Percentiles rank a stretch among this genome's conserved stretches.
phyloP scores from a whole-genome alignment of 1,140 invertebrate species.

The Drosophila orena region DNA sequence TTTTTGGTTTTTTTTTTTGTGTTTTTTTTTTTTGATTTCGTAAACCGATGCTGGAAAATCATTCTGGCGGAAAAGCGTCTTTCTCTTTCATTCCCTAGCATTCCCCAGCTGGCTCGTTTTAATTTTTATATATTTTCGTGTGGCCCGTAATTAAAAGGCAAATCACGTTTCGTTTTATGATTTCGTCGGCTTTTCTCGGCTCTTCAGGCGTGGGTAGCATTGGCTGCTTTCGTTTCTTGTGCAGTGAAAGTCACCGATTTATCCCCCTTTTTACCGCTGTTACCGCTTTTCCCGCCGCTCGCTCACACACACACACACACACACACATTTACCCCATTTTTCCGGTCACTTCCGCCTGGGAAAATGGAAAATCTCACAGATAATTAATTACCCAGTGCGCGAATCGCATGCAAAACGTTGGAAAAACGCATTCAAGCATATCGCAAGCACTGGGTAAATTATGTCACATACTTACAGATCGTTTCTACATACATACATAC shows the following conservation, averaged over 20 bases:
- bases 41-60: constrained; percentile 24
- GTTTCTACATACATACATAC: no score
- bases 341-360: constrained; percentile 41
- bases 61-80: constrained; percentile 37
- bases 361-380: constrained; percentile 66
- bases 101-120: constrained; percentile 8
- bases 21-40: not conserved
- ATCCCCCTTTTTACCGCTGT: not conserved
- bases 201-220: constrained; percentile 52
- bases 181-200: constrained; percentile 36
- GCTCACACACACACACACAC: constrained; percentile 46
- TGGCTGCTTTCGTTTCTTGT: constrained; percentile 57
- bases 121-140: constrained; percentile 21
- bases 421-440: constrained; percentile 43
- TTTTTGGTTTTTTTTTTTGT: not conserved
- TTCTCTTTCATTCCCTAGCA: constrained; percentile 5
- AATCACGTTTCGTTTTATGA: constrained; percentile 78
- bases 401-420: constrained; percentile 33
- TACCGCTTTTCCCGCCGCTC: constrained; percentile 12
- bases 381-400: constrained; percentile 64
- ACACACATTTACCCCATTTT: constrained; percentile 27
- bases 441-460: constrained; percentile 39
- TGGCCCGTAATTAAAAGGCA: constrained; percentile 71
- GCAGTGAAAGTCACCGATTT: constrained; percentile 64
- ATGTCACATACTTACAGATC: constrained; percentile 55